Evolutionary conservation across 2,888 invertebrate genomes (phyloP), one percentile per base, ranked within the genome.

Genomic region (Phania funesta): DNA sequence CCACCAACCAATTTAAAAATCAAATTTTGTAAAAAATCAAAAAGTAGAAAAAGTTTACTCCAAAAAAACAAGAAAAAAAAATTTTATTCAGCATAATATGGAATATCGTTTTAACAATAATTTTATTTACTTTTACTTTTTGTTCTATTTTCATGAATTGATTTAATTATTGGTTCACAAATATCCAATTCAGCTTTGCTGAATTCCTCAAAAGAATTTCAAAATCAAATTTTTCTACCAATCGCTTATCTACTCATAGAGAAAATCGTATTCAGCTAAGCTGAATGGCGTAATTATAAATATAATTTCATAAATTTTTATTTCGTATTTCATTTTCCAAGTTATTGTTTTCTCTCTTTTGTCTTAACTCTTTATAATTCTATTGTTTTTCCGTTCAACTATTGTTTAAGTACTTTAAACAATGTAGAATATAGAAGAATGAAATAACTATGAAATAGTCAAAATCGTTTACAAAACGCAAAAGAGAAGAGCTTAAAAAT

Each of bases 371-470:
- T 44, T 6, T 5, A 2, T 16, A 9, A 11, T 32, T 20, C 32
- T n/a, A 80, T 64, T 75, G 68, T 75, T 54, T 48, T 32, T 46
- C 11, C 5, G 29, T 54, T 46, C n/a, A 74, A 65, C 74, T 52
- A 80, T 80, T 74, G 29, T 50, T 50, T 0, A 18, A 67, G 46
- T 48, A 44, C 20, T 67, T 50, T 48, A 24, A 44, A 32, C 18
- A 50, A 22, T 9, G 24, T 62, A 48, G 24, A 67, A 54, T 52
- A 20, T 60, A 22, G 13, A 41, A 68, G 54, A 44, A 44, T 24
- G 41, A 56, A 68, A 68, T 62, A 80, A 68, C 56, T 74, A 74
- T 56, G 41, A 74, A 74, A 73, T 48, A 68, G 26, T 64, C 24
- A 44, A n/a, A 68, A 54, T 26, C 26, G 29, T 44, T 68, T 71